A percentile compares a stretch with the other conserved stretches of the same genome.
Evolutionary conservation across 2,888 invertebrate genomes (phyloP).

Genomic region (Thalpophila matura): DNA sequence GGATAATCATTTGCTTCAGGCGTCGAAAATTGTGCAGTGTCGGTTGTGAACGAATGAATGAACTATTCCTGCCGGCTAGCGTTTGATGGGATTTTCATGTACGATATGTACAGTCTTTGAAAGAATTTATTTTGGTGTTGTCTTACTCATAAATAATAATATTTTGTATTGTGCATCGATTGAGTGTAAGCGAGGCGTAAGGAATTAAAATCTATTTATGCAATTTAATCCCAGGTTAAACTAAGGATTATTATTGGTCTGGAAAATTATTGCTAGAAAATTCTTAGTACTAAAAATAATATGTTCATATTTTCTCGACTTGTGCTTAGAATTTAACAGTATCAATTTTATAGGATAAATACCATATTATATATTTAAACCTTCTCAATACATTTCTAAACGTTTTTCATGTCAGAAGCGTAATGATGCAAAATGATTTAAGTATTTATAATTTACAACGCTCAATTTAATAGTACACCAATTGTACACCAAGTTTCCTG

Average conservation of each 20-base stretch:
- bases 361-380: no score
- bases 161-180: neutral
- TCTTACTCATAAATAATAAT: no score
- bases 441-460: constrained; percentile 54
- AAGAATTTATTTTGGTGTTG: neutral
- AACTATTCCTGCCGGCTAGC: constrained; percentile 14
- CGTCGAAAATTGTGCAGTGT: constrained; percentile 42
- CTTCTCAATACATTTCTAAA: neutral
- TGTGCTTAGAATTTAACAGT: no score
- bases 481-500: constrained; percentile 25
- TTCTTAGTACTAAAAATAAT: no score
- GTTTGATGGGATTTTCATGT: constrained; percentile 27
- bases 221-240: no score
- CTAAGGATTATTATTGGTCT: no score
- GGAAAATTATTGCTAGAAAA: no score
- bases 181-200: neutral
- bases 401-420: constrained; percentile 14
- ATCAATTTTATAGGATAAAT: no score
- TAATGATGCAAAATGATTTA: constrained; percentile 30
- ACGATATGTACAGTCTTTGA: constrained; percentile 6
- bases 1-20: constrained; percentile 51
- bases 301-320: no score
- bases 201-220: no score
- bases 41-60: constrained; percentile 24
- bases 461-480: constrained; percentile 54